phyloP scores from a whole-genome alignment of 2,113 vertebrate species.

The Bos taurus region DNA sequence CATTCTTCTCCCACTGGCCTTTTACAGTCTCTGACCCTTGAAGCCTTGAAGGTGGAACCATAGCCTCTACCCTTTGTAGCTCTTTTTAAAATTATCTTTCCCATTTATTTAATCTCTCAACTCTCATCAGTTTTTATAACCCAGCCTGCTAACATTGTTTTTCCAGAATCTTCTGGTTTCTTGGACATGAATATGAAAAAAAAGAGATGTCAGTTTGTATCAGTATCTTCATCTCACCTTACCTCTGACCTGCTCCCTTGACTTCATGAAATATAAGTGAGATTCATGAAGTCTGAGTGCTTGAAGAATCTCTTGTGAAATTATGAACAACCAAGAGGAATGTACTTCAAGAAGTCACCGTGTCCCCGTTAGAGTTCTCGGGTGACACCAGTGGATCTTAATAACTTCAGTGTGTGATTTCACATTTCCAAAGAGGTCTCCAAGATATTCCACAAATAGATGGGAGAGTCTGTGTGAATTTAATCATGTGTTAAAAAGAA shows the following conservation, averaged over 20 bases:
- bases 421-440: background rate
- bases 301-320: background rate
- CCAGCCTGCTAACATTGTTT: background rate
- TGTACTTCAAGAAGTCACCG: background rate
- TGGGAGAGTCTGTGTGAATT: background rate
- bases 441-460: background rate
- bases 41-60: background rate
- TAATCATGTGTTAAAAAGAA: background rate
- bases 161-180: background rate
- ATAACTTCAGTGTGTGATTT: background rate
- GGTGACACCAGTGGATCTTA: background rate
- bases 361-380: background rate
- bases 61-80: background rate
- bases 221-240: background rate
- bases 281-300: background rate
- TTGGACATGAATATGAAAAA: background rate
- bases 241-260: background rate
- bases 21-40: conserved; percentile 43
- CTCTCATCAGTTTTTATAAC: background rate
- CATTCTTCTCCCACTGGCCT: background rate
- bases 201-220: background rate
- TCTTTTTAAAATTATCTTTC: background rate
- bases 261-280: background rate
- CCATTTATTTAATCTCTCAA: background rate
- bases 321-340: background rate